Percentiles rank a stretch among this genome's conserved stretches.
Evolutionary conservation across 2,113 vertebrate species (phyloP).

Genomic region (Salvator merianae): DNA sequence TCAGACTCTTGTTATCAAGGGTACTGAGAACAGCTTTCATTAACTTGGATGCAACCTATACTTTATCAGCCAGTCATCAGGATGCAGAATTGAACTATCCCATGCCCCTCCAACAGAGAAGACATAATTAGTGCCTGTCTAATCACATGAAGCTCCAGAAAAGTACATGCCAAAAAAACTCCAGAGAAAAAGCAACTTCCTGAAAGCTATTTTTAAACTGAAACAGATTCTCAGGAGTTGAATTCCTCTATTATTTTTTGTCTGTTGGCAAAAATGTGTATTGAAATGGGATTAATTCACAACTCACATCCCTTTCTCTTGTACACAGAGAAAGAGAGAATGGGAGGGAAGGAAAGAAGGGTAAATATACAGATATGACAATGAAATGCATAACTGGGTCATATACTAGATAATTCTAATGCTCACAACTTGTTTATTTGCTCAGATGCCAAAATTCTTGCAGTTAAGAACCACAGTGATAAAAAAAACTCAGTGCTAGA

Average conservation of each 20-base stretch:
- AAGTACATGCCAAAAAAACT: not conserved
- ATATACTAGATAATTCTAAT: not conserved
- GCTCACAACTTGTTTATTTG: not conserved
- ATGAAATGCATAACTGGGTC: not conserved
- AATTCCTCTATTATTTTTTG: not conserved
- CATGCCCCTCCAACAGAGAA: not conserved
- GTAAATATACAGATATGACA: not conserved
- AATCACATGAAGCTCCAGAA: not conserved
- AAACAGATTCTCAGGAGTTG: not conserved
- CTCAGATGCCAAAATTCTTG: not conserved
- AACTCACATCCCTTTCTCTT: too few relatives aligned
- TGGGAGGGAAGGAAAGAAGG: too few relatives aligned
- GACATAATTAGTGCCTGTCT: slow-evolving; percentile 13
- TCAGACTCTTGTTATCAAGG: slow-evolving; percentile 1
- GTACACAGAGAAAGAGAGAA: too few relatives aligned
- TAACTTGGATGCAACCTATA: slow-evolving; percentile 12
- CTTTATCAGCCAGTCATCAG: slow-evolving; percentile 26
- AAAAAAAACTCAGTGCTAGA: not conserved
- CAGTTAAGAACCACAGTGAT: not conserved
- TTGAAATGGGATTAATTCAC: not conserved
- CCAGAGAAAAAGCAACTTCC: not conserved
- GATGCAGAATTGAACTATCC: slow-evolving; percentile 9
- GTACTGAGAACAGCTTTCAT: slow-evolving; percentile 22
- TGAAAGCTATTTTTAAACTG: not conserved
- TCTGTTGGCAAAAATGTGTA: not conserved